Evolutionary conservation across 2,888 invertebrate species (phyloP).

Genomic region (Amblyjoppa proteus): DNA sequence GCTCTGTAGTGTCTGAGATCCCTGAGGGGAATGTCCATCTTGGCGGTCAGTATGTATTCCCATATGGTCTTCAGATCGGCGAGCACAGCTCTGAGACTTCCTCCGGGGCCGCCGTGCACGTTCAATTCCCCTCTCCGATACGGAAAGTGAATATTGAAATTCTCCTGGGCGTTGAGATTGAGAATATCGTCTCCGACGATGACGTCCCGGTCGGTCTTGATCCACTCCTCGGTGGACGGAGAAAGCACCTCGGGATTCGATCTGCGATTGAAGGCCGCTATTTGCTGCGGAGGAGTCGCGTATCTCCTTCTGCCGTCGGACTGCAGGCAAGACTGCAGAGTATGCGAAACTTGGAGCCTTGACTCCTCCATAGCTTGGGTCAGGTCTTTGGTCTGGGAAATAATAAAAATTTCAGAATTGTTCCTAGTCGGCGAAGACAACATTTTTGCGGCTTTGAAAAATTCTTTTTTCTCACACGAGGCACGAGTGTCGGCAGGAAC

Average conservation of each 20-base stretch:
- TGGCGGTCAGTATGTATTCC: conserved; percentile 92
- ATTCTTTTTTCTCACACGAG: conserved; percentile 73
- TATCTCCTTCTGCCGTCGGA: conserved; percentile 93
- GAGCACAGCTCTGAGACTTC: conserved; percentile 93
- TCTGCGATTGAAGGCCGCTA: conserved; percentile 94
- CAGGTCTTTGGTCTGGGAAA: conserved; percentile 87
- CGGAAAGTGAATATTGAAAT: conserved; percentile 96
- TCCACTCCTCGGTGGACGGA: conserved; percentile 88
- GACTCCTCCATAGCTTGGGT: conserved; percentile 94
- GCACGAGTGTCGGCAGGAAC: conserved; percentile 89
- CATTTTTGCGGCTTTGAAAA: not conserved
- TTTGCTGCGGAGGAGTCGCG: conserved; percentile 95
- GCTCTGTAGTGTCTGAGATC: conserved; percentile 93
- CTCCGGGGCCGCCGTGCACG: conserved; percentile 93
- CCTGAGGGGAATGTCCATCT: conserved; percentile 89
- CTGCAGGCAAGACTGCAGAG: conserved; percentile 94
- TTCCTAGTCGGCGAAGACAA: not conserved
- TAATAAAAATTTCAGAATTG: conserved; percentile 16
- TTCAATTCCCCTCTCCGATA: conserved; percentile 95
- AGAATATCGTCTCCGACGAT: conserved; percentile 93
- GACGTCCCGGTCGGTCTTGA: conserved; percentile 88
- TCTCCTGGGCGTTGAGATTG: conserved; percentile 88
- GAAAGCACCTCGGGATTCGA: conserved; percentile 90
- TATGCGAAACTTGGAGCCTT: conserved; percentile 93
- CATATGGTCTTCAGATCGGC: conserved; percentile 96